Evolutionary conservation across 2,888 invertebrate species (phyloP).

Genomic region (Hypomecis atomaria): DNA sequence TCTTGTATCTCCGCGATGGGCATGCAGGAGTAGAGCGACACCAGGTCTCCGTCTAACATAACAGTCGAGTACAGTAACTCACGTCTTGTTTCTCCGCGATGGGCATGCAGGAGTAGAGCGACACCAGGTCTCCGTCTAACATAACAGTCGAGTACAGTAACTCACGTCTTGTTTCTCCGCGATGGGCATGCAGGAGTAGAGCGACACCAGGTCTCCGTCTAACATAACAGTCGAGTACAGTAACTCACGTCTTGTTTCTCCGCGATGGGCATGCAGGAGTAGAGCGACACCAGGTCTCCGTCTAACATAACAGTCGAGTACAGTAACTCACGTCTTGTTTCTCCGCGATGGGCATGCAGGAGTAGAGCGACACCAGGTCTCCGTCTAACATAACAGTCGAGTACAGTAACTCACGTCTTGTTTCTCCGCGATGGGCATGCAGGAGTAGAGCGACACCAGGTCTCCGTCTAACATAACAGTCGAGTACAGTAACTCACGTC

Average conservation of each 20-base stretch:
- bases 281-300: conserved; percentile 96
- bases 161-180: conserved; percentile 91
- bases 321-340: conserved; percentile 87
- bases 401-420: conserved; percentile 85
- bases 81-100: conserved; percentile 92
- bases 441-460: conserved; percentile 92
- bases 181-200: conserved; percentile 91
- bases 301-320: conserved; percentile 85
- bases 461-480: conserved; percentile 92
- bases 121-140: conserved; percentile 97
- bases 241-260: conserved; percentile 91
- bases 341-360: conserved; percentile 91
- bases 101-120: conserved; percentile 92
- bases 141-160: conserved; percentile 17
- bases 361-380: conserved; percentile 94
- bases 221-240: conserved; percentile 67
- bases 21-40: conserved; percentile 92
- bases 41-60: conserved; percentile 95
- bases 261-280: conserved; percentile 89
- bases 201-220: conserved; percentile 97
- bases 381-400: conserved; percentile 89
- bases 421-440: conserved; percentile 92
- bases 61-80: conserved; percentile 40
- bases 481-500: conserved; percentile 83
- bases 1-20: conserved; percentile 93